Conservation (phyloP, 1,140 invertebrate species). For the Drosophila ohnishii region DNA sequence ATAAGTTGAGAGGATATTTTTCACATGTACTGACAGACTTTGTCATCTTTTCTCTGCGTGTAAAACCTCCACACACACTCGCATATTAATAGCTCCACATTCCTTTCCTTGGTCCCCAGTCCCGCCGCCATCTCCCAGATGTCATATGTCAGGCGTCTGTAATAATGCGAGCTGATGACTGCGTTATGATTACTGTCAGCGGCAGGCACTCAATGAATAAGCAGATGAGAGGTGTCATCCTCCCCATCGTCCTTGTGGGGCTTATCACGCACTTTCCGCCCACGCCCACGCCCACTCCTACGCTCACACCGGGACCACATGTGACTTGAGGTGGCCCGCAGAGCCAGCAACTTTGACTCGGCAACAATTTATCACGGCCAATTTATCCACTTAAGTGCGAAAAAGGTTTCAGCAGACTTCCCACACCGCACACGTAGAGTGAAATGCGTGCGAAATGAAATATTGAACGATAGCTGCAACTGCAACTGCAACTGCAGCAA, state of each 20-base stretch:
- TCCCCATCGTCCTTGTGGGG: conserved; percentile 49
- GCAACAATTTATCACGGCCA: conserved; percentile 80
- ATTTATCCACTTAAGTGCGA: conserved; percentile 81
- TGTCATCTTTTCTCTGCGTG: not conserved
- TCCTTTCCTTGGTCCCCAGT: conserved; percentile 13
- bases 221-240: conserved; percentile 50
- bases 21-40: too few relatives aligned
- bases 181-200: conserved; percentile 78
- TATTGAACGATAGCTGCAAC: conserved; percentile 17
- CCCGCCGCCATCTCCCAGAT: conserved; percentile 56
- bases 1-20: not conserved
- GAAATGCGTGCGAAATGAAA: conserved; percentile 28
- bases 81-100: conserved; percentile 59
- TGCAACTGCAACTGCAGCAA: conserved; percentile 19
- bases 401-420: conserved; percentile 61
- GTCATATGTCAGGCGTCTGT: conserved; percentile 74
- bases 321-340: conserved; percentile 70
- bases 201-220: conserved; percentile 72
- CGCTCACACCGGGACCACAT: conserved; percentile 8
- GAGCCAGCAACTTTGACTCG: conserved; percentile 70
- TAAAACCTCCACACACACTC: not conserved
- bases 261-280: conserved; percentile 38
- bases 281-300: not conserved
- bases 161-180: conserved; percentile 74
- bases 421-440: conserved; percentile 32